Base-by-base conservation (phyloP, 2,888 invertebrate species). In the Tuberolachnus salignus region DNA sequence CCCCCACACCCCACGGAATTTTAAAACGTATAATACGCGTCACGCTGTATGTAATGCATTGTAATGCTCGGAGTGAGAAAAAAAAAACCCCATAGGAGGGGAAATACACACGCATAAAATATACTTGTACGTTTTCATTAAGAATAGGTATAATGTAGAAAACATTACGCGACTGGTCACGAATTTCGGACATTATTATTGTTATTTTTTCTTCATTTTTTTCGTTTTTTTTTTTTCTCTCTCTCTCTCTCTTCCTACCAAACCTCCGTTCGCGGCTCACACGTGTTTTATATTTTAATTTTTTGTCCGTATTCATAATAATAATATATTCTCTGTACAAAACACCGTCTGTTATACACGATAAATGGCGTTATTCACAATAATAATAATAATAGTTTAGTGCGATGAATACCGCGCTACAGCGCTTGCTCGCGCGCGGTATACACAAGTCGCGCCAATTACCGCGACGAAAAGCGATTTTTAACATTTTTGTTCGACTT, bases 401-500 rank as follows among this genome's bases (percentile, higher is more conserved):
- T 57, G 57, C n/a, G 51, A 63, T 53, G 63, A 21, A 63, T 51
- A 51, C 19, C 19, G 19, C 11, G 63, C 21, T 6, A 34, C 44
- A 16, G 46, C 8, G 21, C 42, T n/a, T 19, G 0, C 34, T 13
- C 21, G 44, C 46, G 3, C 69, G 19, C 14, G n/a, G 44, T 21
- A 19, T 34, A 23, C 61, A 63, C 73, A 64, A 74, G 73, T 74
- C 44, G 73, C 44, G 73, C 73, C 73, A 74, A 74, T 74, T 74
- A 74, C 73, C 73, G 73, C 63, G 73, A 53, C 73, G 73, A 74
- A 74, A 64, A n/a, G 73, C 53, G 73, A 74, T 74, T 64, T 74
- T 74, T 53, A 53, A 42, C n/a, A 74, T 74, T 63, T 73, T 72
- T 69, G 23, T 51, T 13, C 11, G 16, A 34, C n/a, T 26, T n/a